Evolutionary conservation across 2,888 invertebrate genomes (phyloP), one percentile per base, ranked within the genome.

Genomic region (Cataglyphis livida): DNA sequence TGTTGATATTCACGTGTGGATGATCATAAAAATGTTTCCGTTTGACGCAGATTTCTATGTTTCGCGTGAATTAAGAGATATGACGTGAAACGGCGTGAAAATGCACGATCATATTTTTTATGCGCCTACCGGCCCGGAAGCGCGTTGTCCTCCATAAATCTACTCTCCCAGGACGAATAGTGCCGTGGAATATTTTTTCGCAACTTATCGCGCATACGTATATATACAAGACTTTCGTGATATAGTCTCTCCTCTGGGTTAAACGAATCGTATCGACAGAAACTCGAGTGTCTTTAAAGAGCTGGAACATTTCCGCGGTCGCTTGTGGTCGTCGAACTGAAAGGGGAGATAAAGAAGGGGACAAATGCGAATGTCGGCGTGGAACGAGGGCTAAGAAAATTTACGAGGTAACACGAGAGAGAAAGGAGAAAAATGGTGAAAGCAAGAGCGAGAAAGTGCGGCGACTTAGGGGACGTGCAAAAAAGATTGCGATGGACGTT

Each of bases 211-310:
- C 28, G 41, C 54, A 28, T 38, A 66, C 28, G n/a, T 21, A 15
- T 68, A 15, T 25, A 25, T 25, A 57, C 54, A 65, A 54, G n/a
- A 15, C 15, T 64, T 48, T 32, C 18, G 32, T 41, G 76, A 66
- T 41, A 59, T 35, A 75, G 44, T 62, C 61, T 79, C 62, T 79
- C 64, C 41, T 41, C 28, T 66, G 71, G 21, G 87, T 85, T 89
- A 89, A 88, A 87, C 87, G 89, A 81, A 81, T 81, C 85, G 85
- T 84, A 89, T 84, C 84, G 89, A 82, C 85, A 65, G 84, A 84
- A 83, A 87, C 82, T 87, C 81, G 82, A 83, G 81, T 85, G 82
- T 87, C 87, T 87, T 87, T 71, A 51, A 76, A 84, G 71, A 79
- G 87, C 75, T 85, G 75, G 85, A 84, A 76, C 81, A 65, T 66